These are phyloP conservation scores for Anoplopoma fimbria DNA, from an alignment of 2,113 vertebrate species.

Conservation along the genomic window DNA sequence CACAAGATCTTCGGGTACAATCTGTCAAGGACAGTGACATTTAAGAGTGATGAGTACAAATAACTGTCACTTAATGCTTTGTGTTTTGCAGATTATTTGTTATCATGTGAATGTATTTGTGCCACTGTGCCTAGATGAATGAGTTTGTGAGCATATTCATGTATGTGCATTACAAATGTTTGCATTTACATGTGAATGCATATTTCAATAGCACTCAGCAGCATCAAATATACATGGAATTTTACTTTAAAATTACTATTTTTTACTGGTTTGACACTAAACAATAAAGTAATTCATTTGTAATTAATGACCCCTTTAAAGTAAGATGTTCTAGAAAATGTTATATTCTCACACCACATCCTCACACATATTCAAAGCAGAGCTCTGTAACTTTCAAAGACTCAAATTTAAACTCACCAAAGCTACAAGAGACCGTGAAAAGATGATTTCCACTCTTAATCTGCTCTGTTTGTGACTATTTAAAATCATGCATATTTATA, in stretches of 20 bases:
- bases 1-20: not conserved
- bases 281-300: not conserved
- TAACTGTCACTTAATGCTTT: not conserved
- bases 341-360: not conserved
- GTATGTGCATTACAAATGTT: not conserved
- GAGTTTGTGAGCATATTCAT: not conserved
- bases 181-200: not conserved
- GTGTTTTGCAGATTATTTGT: slow-evolving; percentile 6
- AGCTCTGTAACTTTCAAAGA: slow-evolving; percentile 43
- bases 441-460: slow-evolving; percentile 74
- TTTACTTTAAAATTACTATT: not conserved
- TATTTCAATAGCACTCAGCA: not conserved
- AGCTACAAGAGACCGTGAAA: slow-evolving; percentile 43
- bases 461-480: slow-evolving; percentile 68
- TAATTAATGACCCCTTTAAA: slow-evolving; percentile 20
- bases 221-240: slow-evolving; percentile 2
- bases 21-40: slow-evolving; percentile 26
- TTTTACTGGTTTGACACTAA: not conserved
- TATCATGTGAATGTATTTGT: slow-evolving; percentile 4
- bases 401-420: slow-evolving; percentile 51
- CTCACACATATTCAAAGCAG: slow-evolving; percentile 27
- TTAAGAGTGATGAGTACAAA: slow-evolving; percentile 18
- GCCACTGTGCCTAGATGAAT: slow-evolving; percentile 6
- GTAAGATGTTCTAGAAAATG: not conserved
- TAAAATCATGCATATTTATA: slow-evolving; percentile 80